Conservation (phyloP, 2,113 vertebrate genomes). For the Dasyprocta punctata region DNA sequence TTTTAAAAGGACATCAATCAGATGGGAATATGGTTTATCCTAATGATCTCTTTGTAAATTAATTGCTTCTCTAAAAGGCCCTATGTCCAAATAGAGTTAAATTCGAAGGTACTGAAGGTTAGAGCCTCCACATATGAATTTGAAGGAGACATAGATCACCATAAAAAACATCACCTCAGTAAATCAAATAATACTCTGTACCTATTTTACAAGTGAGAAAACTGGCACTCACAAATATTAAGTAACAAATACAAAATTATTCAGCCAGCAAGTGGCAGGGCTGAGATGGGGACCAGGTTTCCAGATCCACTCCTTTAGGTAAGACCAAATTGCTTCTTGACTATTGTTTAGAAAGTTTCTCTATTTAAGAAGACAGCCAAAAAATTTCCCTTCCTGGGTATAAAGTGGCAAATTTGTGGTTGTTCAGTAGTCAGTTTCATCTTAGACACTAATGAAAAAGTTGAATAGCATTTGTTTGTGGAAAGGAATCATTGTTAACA, state of each 20-base stretch:
- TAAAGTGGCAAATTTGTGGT: conserved; percentile 8
- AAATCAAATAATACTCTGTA: background rate
- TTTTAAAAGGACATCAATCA: background rate
- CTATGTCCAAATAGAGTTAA: background rate
- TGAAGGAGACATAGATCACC: background rate
- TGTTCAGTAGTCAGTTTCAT: background rate
- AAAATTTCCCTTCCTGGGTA: background rate
- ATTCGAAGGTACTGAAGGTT: background rate
- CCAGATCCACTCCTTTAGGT: background rate
- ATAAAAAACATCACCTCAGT: background rate
- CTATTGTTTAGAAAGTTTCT: background rate
- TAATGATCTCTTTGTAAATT: background rate
- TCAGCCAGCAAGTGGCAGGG: background rate
- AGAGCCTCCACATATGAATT: background rate
- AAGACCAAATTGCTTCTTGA: background rate
- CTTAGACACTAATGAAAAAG: background rate
- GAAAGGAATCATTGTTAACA: conserved; percentile 11
- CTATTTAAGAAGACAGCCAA: background rate
- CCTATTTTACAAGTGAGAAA: conserved; percentile 7
- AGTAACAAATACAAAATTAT: background rate
- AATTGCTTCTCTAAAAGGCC: background rate
- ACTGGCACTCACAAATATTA: background rate
- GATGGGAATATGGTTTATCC: background rate
- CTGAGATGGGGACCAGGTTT: background rate
- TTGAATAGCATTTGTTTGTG: conserved; percentile 1